A percentile compares a stretch with the other conserved stretches of the same genome.
These are phyloP conservation scores for Gila robusta DNA, from an alignment of 2,797 vertebrate species.

Conservation along the genomic window DNA sequence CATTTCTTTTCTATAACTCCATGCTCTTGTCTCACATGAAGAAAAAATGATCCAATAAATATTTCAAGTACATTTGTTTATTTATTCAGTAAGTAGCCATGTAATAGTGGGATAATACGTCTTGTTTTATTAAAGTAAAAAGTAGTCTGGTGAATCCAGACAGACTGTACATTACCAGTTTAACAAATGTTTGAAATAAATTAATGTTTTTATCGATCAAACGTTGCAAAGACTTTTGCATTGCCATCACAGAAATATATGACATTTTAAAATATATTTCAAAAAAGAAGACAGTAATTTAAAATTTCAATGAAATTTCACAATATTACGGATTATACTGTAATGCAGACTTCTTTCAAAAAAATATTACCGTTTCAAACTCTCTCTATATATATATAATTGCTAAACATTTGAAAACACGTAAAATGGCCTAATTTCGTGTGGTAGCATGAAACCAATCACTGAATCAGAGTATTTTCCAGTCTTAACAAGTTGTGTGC, in stretches of 20 bases:
- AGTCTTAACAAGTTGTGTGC: background rate
- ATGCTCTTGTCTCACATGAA: background rate
- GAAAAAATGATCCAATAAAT: background rate
- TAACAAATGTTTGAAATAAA: too few species aligned
- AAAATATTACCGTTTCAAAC: too few species aligned
- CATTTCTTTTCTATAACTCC: background rate
- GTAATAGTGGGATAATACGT: background rate
- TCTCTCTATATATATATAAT: too few species aligned
- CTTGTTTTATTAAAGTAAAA: constrained; percentile 3
- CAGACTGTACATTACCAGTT: background rate
- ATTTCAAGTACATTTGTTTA: background rate
- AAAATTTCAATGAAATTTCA: too few species aligned
- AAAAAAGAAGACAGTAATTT: too few species aligned
- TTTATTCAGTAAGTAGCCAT: background rate
- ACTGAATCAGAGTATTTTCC: background rate
- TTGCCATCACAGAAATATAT: too few species aligned
- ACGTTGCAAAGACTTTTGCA: too few species aligned
- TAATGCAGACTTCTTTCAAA: too few species aligned
- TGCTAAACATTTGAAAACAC: background rate
- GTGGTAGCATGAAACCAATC: background rate
- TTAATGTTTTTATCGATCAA: too few species aligned
- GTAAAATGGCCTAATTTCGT: background rate
- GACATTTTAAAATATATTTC: too few species aligned
- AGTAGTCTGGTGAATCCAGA: background rate
- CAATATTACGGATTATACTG: too few species aligned